Conservation (phyloP, 2,797 vertebrate species). For the Microtus californicus region DNA sequence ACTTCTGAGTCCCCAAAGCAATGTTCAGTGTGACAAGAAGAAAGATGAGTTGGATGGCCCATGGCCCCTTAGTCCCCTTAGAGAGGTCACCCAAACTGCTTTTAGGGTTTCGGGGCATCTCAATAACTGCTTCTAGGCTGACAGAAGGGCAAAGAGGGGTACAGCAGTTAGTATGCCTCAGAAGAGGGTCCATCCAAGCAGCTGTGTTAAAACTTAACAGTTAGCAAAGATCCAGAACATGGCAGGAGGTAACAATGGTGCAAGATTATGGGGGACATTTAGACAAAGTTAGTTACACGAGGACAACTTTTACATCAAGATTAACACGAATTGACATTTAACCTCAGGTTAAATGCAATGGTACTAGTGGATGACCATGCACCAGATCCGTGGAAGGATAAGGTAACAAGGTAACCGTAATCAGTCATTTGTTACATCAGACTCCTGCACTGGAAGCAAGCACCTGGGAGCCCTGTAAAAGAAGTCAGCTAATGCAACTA, state of each 20-base stretch:
- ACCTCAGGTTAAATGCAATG: neutral
- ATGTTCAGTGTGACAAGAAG: neutral
- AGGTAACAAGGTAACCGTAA: neutral
- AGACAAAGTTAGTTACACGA: neutral
- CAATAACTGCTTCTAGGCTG: neutral
- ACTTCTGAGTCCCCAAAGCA: neutral
- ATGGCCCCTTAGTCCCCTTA: neutral
- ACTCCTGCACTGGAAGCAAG: no score
- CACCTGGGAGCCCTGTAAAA: neutral
- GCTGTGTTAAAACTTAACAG: neutral
- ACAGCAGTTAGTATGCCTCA: no score
- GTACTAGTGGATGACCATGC: neutral
- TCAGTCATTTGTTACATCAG: neutral
- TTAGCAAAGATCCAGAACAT: neutral
- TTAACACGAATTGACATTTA: neutral
- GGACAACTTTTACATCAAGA: neutral
- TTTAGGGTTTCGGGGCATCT: no score
- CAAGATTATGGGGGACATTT: neutral
- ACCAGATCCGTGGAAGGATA: neutral
- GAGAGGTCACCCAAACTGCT: neutral
- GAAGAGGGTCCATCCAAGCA: neutral
- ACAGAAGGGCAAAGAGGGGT: neutral
- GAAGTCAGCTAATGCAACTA: neutral
- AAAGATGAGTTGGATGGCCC: neutral
- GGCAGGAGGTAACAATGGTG: neutral